Conservation (phyloP, 2,797 vertebrate genomes). For the Onychomys leucogaster region DNA sequence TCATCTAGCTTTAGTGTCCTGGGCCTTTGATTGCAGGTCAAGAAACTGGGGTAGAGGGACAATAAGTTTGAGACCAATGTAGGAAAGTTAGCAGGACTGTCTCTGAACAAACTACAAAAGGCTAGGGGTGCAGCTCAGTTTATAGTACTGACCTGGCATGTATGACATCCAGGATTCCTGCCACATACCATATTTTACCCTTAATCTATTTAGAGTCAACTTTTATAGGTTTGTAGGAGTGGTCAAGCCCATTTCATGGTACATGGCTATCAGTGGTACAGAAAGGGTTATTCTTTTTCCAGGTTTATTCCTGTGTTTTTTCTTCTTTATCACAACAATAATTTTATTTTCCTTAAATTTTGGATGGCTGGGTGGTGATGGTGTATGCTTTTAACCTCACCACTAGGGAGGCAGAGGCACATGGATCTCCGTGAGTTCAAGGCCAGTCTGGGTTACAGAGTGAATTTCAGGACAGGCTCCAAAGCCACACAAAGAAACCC, state of each 20-base stretch:
- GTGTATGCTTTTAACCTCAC: too few relatives aligned
- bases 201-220: neutral
- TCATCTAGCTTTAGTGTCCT: neutral
- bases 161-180: neutral
- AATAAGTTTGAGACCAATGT: neutral
- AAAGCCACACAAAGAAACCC: too few relatives aligned
- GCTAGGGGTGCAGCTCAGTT: too few relatives aligned
- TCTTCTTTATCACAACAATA: neutral
- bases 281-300: neutral
- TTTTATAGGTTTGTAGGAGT: neutral
- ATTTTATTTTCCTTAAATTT: neutral
- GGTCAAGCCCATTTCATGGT: neutral
- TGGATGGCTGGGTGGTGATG: neutral
- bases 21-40: neutral
- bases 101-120: neutral
- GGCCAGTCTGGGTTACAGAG: too few relatives aligned
- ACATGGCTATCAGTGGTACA: neutral
- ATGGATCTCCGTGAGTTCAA: too few relatives aligned
- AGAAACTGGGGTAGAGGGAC: neutral
- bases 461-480: too few relatives aligned
- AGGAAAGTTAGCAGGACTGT: neutral
- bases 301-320: neutral
- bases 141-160: neutral
- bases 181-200: neutral
- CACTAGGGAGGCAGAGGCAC: too few relatives aligned